These are phyloP conservation scores for Atta cephalotes DNA, from an alignment of 1,140 invertebrate species.

Conservation along the genomic window DNA sequence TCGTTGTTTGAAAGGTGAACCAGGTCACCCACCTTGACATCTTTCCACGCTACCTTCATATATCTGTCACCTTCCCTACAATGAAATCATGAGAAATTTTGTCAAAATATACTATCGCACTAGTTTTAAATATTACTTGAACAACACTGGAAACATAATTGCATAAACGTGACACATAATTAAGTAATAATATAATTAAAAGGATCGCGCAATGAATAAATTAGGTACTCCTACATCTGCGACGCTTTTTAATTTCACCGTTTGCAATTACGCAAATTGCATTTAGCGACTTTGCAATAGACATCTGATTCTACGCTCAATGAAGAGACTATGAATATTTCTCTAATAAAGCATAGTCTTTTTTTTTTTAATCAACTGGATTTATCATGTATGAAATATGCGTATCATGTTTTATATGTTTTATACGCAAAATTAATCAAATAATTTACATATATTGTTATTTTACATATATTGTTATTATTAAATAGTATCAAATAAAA, in stretches of 20 bases:
- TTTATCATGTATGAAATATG: not conserved
- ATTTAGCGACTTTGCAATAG: constrained; percentile 18
- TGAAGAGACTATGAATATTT: constrained; percentile 3
- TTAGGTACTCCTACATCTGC: not conserved
- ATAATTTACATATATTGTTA: not conserved
- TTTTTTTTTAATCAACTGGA: constrained; percentile 9
- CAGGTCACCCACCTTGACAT: constrained; percentile 97
- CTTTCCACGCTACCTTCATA: constrained; percentile 95
- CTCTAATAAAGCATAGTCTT: constrained; percentile 16
- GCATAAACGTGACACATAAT: not conserved
- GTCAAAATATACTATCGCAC: constrained; percentile 50
- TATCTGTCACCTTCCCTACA: constrained; percentile 94
- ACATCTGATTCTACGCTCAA: constrained; percentile 13
- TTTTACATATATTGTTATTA: too few species aligned
- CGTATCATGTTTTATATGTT: not conserved
- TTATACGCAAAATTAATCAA: not conserved
- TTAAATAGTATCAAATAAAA: not conserved
- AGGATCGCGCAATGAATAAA: not conserved
- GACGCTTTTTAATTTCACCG: constrained; percentile 12
- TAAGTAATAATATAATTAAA: constrained; percentile 17
- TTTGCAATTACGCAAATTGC: constrained; percentile 40
- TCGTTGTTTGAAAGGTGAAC: constrained; percentile 99
- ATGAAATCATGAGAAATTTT: constrained; percentile 63
- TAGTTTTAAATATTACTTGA: not conserved
- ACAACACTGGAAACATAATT: not conserved